These are phyloP conservation scores for Stichopus horrens DNA, from an alignment of 53 echinoderm and acorn worm species.

Conservation along the genomic window DNA sequence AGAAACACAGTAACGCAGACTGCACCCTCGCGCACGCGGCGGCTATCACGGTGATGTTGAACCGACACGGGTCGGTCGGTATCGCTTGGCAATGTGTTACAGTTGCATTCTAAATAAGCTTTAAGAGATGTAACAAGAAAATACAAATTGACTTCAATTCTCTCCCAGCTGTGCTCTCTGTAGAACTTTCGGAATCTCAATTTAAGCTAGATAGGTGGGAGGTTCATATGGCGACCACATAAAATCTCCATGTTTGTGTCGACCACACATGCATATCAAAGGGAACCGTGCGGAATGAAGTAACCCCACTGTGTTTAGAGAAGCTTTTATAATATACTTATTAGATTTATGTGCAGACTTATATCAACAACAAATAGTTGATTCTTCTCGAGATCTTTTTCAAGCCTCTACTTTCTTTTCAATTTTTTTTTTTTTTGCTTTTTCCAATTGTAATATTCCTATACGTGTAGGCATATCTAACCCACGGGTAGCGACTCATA, in stretches of 20 bases:
- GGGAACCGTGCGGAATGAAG: slow-evolving; percentile 6
- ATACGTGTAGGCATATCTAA: no score
- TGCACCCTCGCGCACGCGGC: no score
- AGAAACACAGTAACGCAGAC: no score
- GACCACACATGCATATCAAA: slow-evolving; percentile 35
- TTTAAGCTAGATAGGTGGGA: slow-evolving; percentile 8
- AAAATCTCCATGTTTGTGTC: slow-evolving; percentile 23
- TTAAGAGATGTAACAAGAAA: slow-evolving; percentile 18
- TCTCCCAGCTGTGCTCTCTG: slow-evolving; percentile 22
- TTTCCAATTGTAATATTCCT: no score
- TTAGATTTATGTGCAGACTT: slow-evolving; percentile 32
- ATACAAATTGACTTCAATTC: slow-evolving; percentile 32
- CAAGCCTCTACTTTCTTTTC: no score
- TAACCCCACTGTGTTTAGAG: not conserved
- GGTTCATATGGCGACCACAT: slow-evolving; percentile 8
- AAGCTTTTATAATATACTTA: slow-evolving; percentile 28
- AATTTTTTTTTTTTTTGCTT: no score
- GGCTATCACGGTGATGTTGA: no score
- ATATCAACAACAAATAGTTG: slow-evolving; percentile 28
- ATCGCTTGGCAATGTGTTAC: slow-evolving; percentile 6
- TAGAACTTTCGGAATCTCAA: slow-evolving; percentile 16
- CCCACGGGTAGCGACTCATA: no score
- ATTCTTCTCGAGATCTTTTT: not conserved
- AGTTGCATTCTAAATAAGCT: slow-evolving; percentile 17
- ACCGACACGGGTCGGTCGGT: not conserved